Conservation (phyloP, 2,888 invertebrate genomes). For the Hirtodrosophila histrioides region DNA sequence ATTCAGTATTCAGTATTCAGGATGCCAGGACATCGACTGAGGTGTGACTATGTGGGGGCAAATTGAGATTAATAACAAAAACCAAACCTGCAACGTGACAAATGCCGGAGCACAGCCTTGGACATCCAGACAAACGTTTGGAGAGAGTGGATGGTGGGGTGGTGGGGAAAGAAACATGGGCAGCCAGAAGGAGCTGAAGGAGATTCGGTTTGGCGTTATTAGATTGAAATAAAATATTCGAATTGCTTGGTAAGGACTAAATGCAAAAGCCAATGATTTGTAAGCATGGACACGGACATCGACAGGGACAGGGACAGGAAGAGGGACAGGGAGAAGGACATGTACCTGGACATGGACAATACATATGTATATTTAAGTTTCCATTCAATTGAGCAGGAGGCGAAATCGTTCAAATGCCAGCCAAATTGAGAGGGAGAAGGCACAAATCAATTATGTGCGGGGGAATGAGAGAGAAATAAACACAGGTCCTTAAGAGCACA, state of each 20-base stretch:
- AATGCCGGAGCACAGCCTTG: slow-evolving; percentile 52
- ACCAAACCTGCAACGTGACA: slow-evolving; percentile 69
- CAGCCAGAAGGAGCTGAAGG: slow-evolving; percentile 3
- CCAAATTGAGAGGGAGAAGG: slow-evolving; percentile 49
- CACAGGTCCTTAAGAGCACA: slow-evolving; percentile 17
- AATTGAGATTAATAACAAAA: slow-evolving; percentile 74
- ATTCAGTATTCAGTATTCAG: slow-evolving; percentile 12
- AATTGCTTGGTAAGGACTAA: slow-evolving; percentile 62
- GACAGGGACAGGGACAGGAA: slow-evolving; percentile 16
- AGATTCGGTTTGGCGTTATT: slow-evolving; percentile 56
- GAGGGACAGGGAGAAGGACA: slow-evolving; percentile 17
- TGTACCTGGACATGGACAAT: slow-evolving; percentile 18
- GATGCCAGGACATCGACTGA: slow-evolving; percentile 28
- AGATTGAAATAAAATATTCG: slow-evolving; percentile 65
- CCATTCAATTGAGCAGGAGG: slow-evolving; percentile 66
- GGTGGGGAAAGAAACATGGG: neutral
- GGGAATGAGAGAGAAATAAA: slow-evolving; percentile 2
- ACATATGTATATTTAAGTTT: slow-evolving; percentile 67
- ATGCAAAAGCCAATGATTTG: slow-evolving; percentile 71
- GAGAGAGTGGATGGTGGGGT: too few species aligned
- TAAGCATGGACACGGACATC: slow-evolving; percentile 57
- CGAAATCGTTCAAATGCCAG: slow-evolving; percentile 60
- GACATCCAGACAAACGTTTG: slow-evolving; percentile 16
- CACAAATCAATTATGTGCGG: slow-evolving; percentile 71
- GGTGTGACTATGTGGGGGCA: slow-evolving; percentile 50